A percentile compares a stretch with the other conserved stretches of the same genome.
These are phyloP conservation scores for Peromyscus aztecus DNA, from an alignment of 2,797 vertebrate species.

Conservation along the genomic window DNA sequence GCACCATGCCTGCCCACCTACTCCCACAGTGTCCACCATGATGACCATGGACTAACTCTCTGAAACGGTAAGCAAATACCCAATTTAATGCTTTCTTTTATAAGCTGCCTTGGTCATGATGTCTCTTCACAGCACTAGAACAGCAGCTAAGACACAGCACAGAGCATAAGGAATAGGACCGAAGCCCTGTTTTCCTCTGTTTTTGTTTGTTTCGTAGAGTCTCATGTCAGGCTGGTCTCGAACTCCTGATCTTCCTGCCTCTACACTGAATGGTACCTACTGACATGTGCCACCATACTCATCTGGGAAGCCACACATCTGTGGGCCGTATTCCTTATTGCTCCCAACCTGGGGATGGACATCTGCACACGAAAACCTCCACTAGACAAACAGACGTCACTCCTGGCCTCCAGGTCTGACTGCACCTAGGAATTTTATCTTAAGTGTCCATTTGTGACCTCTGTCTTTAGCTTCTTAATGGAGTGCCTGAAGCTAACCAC, in stretches of 20 bases:
- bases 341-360: background rate
- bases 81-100: background rate
- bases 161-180: background rate
- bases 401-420: background rate
- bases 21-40: too few species aligned
- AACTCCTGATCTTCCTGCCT: background rate
- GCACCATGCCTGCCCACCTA: too few species aligned
- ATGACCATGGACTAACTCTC: too few species aligned
- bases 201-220: background rate
- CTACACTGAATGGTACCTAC: background rate
- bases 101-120: background rate
- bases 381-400: background rate
- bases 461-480: background rate
- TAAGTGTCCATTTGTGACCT: background rate
- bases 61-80: too few species aligned
- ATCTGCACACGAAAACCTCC: background rate
- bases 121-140: background rate
- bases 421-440: background rate
- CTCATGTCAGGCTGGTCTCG: background rate
- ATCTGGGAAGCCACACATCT: background rate
- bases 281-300: background rate
- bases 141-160: background rate
- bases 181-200: background rate
- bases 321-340: background rate
- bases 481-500: background rate